phyloP scores from a whole-genome alignment of 2,113 vertebrate species.

The Empidonax alnorum region DNA sequence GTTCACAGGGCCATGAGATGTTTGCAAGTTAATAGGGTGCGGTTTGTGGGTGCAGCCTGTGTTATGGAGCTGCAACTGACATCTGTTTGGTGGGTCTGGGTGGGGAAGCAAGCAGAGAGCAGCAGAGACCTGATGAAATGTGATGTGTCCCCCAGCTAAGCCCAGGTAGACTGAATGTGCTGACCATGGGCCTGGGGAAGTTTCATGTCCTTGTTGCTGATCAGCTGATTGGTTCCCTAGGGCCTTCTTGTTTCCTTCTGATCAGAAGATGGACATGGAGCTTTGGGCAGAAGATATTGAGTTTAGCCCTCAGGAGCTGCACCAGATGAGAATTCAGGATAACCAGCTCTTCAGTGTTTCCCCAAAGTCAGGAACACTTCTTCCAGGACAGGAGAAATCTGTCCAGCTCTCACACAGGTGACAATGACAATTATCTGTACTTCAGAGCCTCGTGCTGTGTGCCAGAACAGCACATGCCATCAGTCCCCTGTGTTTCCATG shows the following conservation, averaged over 20 bases:
- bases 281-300: constrained; percentile 84
- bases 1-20: neutral
- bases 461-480: neutral
- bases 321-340: constrained; percentile 86
- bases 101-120: neutral
- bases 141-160: neutral
- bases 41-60: neutral
- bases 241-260: constrained; percentile 89
- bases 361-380: constrained; percentile 84
- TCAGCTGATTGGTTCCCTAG: constrained; percentile 61
- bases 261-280: constrained; percentile 88
- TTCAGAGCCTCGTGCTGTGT: neutral
- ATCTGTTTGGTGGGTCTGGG: neutral
- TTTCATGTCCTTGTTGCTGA: neutral
- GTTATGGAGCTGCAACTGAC: neutral
- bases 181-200: neutral
- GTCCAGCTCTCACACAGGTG: constrained; percentile 89
- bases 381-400: constrained; percentile 81
- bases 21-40: neutral
- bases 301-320: constrained; percentile 78
- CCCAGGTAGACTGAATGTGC: neutral
- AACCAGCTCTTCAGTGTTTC: constrained; percentile 83
- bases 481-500: neutral
- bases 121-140: neutral
- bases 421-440: neutral